Evolutionary conservation across 92 coral and sea anemone species (phyloP), one percentile per base, ranked within the genome.

Genomic region (Porites evermanni): DNA sequence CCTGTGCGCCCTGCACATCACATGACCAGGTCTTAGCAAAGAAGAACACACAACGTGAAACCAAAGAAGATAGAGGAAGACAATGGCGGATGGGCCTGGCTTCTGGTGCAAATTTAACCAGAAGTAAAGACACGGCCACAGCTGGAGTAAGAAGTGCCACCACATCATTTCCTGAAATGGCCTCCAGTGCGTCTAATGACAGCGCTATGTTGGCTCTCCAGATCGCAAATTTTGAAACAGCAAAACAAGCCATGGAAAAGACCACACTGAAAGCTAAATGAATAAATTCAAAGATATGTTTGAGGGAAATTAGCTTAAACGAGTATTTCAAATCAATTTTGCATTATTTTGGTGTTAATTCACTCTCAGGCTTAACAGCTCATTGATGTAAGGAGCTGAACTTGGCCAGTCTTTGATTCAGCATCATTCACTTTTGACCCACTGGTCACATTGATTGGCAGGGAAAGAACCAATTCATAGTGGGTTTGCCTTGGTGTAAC

Each of bases 1-100:
- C 87, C 21, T 80, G 73, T 54, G 24, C 68, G 44, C 84, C 70
- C 19, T 80, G 90, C 87, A 70, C 90, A 53, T 80, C 72, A 70
- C 90, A 87, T 81, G 79, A 87, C 84, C 56, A 80, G 53, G 74
- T 50, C 61, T 65, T 80, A 47, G 72, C 72, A n/a, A 64, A 29
- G 73, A 26, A 24, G 58, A 29, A 80, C 14, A 12, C 84, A 64
- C 74, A 80, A 67, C 84, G 64, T 26, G 84, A 80, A 67, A 24
- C 74, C 72, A 67, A 64, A 24, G 74, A 67, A 26, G 74, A 80
- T 50, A 80, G 63, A 67, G 77, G 76, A 16, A 65, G 74, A 17
- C 74, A 65, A 66, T 64, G 84, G 77, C 9, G 84, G 74, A 80
- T 64, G 74, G 67, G 61, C 10, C 84, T 70, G 51, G 74, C 50